Conservation (phyloP, 2,113 vertebrate species). For the Grus americana region DNA sequence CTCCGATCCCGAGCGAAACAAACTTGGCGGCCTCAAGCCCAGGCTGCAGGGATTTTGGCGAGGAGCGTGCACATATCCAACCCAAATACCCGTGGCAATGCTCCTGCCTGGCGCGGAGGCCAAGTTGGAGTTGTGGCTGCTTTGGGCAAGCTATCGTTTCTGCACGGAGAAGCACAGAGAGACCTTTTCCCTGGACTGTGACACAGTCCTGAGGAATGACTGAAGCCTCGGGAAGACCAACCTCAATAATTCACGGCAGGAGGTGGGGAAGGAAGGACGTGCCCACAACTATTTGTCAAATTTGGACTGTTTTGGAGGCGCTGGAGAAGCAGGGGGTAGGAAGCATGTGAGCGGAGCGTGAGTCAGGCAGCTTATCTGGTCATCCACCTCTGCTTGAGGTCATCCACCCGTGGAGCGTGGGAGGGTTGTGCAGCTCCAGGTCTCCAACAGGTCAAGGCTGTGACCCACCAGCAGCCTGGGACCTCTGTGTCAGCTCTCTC, state of each 20-base stretch:
- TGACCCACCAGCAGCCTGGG: neutral
- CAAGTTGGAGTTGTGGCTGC: neutral
- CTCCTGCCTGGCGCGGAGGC: accelerated
- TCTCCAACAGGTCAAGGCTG: neutral
- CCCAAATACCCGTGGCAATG: accelerated
- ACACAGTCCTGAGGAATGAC: neutral
- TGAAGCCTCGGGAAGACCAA: neutral
- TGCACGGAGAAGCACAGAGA: neutral
- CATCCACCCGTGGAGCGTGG: neutral
- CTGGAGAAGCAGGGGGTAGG: neutral
- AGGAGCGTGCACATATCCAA: neutral
- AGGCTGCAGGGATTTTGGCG: neutral
- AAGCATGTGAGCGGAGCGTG: neutral
- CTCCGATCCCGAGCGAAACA: neutral
- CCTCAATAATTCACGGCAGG: neutral
- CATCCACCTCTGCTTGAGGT: neutral
- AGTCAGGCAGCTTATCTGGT: slow-evolving; percentile 27
- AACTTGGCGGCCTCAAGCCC: neutral
- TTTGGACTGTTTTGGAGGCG: neutral
- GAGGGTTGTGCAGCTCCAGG: neutral
- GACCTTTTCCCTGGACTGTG: neutral
- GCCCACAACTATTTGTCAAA: neutral
- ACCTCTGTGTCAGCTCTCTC: accelerated
- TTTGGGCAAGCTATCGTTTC: neutral
- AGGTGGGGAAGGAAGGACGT: neutral